Conservation (phyloP, 1,140 invertebrate species). For the Monochamus saltuarius region DNA sequence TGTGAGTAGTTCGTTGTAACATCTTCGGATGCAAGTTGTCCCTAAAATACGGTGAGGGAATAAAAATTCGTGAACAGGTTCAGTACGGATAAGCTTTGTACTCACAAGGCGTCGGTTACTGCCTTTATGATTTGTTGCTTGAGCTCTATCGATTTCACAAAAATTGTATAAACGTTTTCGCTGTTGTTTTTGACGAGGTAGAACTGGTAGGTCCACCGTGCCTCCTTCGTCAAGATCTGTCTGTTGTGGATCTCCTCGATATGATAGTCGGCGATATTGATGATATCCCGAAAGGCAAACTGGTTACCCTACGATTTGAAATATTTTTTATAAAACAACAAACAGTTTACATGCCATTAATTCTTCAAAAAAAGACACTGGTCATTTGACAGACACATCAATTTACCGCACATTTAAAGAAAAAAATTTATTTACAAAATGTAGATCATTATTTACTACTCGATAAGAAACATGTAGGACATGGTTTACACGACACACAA, state of each 20-base stretch:
- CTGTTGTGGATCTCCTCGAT: constrained; percentile 75
- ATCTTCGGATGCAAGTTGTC: constrained; percentile 85
- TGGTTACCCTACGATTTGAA: constrained; percentile 73
- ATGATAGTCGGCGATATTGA: constrained; percentile 82
- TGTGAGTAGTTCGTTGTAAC: constrained; percentile 77
- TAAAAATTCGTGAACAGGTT: too few relatives aligned
- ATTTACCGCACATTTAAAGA: too few relatives aligned
- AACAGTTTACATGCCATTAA: too few relatives aligned
- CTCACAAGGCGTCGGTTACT: constrained; percentile 87
- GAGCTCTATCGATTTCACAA: constrained; percentile 83
- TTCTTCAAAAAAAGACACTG: too few relatives aligned
- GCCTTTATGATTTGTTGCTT: constrained; percentile 91
- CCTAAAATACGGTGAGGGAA: constrained; percentile 54
- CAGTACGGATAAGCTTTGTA: too few relatives aligned
- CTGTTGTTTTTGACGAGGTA: constrained; percentile 80
- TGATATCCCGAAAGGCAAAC: constrained; percentile 86
- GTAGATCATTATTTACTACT: too few relatives aligned
- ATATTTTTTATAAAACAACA: background rate
- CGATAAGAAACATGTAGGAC: too few relatives aligned
- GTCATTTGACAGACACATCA: too few relatives aligned
- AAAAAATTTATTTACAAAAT: too few relatives aligned
- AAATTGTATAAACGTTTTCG: constrained; percentile 84
- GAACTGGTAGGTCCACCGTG: constrained; percentile 80
- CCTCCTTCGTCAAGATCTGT: constrained; percentile 64
- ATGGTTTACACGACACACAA: too few relatives aligned